Evolutionary conservation across 2,888 invertebrate genomes (phyloP).

Genomic region (Lepidocyrtoides sp.): DNA sequence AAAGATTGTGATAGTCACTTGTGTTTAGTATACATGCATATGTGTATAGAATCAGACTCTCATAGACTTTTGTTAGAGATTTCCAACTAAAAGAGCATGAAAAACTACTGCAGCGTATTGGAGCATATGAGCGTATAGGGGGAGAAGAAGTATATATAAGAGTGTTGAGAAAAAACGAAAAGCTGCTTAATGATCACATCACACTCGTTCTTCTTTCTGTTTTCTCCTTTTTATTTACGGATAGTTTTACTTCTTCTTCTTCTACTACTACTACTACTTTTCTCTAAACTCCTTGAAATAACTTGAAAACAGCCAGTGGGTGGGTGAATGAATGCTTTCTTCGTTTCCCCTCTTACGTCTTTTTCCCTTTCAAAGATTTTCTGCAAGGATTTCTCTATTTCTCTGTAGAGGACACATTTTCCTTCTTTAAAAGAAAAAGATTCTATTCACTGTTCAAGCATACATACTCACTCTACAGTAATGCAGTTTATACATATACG

Average conservation of each 20-base stretch:
- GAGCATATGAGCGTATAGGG: not conserved
- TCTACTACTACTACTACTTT: not conserved
- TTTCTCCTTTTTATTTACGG: conserved; percentile 50
- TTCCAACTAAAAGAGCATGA: not conserved
- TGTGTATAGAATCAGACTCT: too few relatives aligned
- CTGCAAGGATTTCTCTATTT: conserved; percentile 44
- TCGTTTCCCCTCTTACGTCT: not conserved
- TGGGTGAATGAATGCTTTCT: conserved; percentile 67
- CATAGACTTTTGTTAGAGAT: not conserved
- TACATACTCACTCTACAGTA: not conserved
- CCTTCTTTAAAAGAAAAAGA: not conserved
- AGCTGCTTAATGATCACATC: conserved; percentile 73
- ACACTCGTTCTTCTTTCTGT: conserved; percentile 21
- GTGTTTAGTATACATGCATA: too few relatives aligned
- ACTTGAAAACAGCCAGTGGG: conserved; percentile 73
- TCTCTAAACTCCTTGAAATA: conserved; percentile 62
- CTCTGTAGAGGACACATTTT: conserved; percentile 50
- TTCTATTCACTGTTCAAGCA: not conserved
- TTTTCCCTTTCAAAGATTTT: conserved; percentile 7
- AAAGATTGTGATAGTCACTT: too few relatives aligned
- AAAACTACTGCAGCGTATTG: not conserved
- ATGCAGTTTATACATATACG: not conserved
- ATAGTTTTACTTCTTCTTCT: conserved; percentile 22
- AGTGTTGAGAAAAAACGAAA: conserved; percentile 55
- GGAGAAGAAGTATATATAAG: not conserved